phyloP scores from a whole-genome alignment of 2,113 vertebrate genomes.

The Vireo altiloquus region DNA sequence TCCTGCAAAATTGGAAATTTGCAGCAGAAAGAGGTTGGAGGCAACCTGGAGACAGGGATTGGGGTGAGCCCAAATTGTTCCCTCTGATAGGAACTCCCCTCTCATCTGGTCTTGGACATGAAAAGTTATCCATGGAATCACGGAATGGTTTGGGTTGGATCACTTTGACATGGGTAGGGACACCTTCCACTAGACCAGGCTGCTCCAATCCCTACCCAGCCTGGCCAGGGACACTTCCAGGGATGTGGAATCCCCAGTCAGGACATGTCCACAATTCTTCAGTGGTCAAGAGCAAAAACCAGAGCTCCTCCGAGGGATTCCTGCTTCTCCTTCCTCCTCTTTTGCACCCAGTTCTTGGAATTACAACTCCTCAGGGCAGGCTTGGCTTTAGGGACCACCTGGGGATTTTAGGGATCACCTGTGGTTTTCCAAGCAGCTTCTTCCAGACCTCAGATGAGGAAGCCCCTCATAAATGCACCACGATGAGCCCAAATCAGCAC shows the following conservation, averaged over 20 bases:
- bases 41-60: background rate
- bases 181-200: background rate
- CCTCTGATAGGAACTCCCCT: background rate
- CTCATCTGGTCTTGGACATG: background rate
- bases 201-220: background rate
- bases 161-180: background rate
- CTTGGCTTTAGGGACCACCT: background rate
- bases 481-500: slow-evolving; percentile 55
- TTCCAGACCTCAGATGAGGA: background rate
- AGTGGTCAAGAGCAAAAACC: background rate
- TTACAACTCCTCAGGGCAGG: background rate
- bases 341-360: background rate
- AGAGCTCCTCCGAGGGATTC: background rate
- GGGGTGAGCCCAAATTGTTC: background rate
- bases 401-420: background rate
- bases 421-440: background rate
- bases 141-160: background rate
- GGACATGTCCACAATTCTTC: background rate
- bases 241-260: rapidly evolving
- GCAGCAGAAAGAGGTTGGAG: background rate
- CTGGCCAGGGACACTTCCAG: background rate
- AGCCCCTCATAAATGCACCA: slow-evolving; percentile 60
- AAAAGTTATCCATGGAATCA: background rate
- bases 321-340: background rate
- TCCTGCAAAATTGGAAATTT: background rate